Conservation (phyloP, 2,888 invertebrate species). For the Byasa hedistus region DNA sequence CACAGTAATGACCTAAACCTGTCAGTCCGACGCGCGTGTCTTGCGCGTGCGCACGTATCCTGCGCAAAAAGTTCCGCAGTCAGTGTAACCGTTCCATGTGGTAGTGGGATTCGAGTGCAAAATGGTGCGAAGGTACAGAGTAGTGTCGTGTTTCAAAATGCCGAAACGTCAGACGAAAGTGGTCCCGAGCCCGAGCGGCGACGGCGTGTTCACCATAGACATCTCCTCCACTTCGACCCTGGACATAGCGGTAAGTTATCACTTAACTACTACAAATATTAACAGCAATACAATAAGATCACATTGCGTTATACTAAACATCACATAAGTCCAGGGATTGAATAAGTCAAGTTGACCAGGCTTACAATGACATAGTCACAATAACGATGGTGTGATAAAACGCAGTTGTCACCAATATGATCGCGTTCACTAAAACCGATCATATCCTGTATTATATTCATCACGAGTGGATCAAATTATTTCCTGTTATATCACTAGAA, state of each 20-base stretch:
- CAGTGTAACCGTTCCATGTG: constrained; percentile 9
- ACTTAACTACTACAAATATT: no score
- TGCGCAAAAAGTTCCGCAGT: constrained; percentile 21
- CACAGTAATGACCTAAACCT: constrained; percentile 60
- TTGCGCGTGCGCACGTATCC: constrained; percentile 60
- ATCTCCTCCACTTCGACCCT: constrained; percentile 51
- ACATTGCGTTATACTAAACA: no score
- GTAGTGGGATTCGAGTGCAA: constrained; percentile 31
- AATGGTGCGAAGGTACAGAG: constrained; percentile 67
- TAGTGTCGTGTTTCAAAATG: constrained; percentile 63
- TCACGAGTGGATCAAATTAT: no score
- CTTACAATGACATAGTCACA: no score
- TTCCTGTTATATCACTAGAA: no score
- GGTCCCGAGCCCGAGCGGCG: constrained; percentile 54
- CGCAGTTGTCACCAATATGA: no score
- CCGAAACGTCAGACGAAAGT: constrained; percentile 61
- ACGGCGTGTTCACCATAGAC: constrained; percentile 64
- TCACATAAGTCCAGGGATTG: no score
- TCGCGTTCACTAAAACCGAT: no score
- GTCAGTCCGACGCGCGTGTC: constrained; percentile 61
- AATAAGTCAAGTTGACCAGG: no score
- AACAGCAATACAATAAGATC: no score
- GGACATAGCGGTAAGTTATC: constrained; percentile 63
- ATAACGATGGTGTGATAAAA: no score
- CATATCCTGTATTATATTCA: no score